Evolutionary conservation across 2,888 invertebrate genomes (phyloP), one percentile per base, ranked within the genome.

Genomic region (Cancer borealis): DNA sequence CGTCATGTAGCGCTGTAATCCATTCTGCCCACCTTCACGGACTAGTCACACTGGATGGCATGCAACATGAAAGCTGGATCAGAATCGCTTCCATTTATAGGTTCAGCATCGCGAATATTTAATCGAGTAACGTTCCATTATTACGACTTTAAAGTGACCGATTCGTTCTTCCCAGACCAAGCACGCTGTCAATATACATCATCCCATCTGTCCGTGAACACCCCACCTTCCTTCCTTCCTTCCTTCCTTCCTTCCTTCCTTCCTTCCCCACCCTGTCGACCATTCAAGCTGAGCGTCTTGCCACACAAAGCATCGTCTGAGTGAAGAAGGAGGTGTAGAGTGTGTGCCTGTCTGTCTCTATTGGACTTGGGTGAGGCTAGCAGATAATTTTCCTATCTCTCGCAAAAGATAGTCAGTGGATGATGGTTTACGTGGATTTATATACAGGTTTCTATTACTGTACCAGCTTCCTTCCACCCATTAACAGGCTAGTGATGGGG

Each of bases 1-100:
- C 73, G n/a, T 73, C 73, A 10, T n/a, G 73, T 73, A 73, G 73
- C 73, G n/a, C 73, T 73, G 73, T n/a, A n/a, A 73, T 73, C 73
- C 73, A 73, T 26, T 73, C 10, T 39, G 39, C 39, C 39, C 5
- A 26, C 6, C 73, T 8, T 73, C 73, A 73, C 73, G 73, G 26
- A n/a, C 26, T 73, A n/a, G 39, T 39, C 21, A 60, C 17, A 60
- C 21, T 17, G 60, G 21, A 60, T 60, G 60, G 60, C 60, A 17
- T 60, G 60, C 60, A 60, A 60, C 60, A 60, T 60, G 60, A 60
- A 73, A 73, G n/a, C 26, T 73, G 73, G 73, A 73, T 26, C 26
- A 26, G 10, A 73, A 21, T 73, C 8, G 73, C 73, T 73, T 21
- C 26, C 73, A 73, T 73, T 73, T 73, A 73, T 73, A 8, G 26